Base-by-base conservation (phyloP, 2,888 invertebrate genomes). In the Omphaloscelis lunosa region DNA sequence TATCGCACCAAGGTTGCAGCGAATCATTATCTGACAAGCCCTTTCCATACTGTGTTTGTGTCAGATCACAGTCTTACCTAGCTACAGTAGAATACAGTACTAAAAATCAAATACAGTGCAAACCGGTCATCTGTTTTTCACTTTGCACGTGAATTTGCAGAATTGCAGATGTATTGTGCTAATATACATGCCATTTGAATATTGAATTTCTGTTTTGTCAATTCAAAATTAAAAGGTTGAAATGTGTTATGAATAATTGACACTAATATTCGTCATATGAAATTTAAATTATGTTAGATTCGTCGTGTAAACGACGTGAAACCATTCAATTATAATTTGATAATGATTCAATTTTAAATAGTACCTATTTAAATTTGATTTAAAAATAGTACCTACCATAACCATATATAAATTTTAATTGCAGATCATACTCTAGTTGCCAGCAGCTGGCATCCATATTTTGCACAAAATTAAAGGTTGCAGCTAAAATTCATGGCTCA, bases 381-480 rank as follows among this genome's bases (percentile, higher is more conserved):
- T 27, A 11, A n/a, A n/a, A 39, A 6, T 63, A 17, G 5, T 63
- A n/a, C 41, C 20, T 65, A 65, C 20, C n/a, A 17, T n/a, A 34
- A 29, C 12, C 20, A 11, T 53, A 53, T 23, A 41, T 63, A 23
- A 58, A 82, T 12, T 65, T 4, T 27, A 41, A 76, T 65, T 58
- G n/a, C 9, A 0, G 63, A 23, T 8, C 23, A 23, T 23, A 51
- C 51, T 51, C 51, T 9, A 39, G 45, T 45, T 79, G 34, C 8
- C 34, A 41, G 34, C 7, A 51, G 8, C 34, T 41, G 58, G 15
- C 27, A 9, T 11, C 58, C 9, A 77, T 61, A 59, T 48, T 6
- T 83, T 59, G 63, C 23, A 27, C 3, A 3, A 83, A 77, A 61
- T 45, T 15, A n/a, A 39, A 61, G 20, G 8, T 29, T 59, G 41